phyloP scores from a whole-genome alignment of 64 coral and sea anemone species.

The Cladopsammia gracilis region DNA sequence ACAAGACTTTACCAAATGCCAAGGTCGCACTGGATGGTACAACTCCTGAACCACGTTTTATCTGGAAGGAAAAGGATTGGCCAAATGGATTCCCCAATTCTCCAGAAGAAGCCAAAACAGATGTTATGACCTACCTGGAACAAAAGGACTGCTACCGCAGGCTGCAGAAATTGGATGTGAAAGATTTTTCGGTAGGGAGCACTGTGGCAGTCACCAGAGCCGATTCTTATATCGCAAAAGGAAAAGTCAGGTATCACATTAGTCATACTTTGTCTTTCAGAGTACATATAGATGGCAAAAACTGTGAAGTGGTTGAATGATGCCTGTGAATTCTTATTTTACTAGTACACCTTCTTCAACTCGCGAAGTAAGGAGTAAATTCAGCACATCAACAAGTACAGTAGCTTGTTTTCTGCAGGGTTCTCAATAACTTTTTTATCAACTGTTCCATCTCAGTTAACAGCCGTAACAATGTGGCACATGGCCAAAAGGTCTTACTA shows the following conservation, averaged over 20 bases:
- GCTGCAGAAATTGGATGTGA: conserved; percentile 75
- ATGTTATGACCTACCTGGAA: conserved; percentile 95
- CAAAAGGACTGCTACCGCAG: conserved; percentile 92
- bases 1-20: conserved; percentile 93
- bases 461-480: too few species aligned
- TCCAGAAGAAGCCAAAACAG: conserved; percentile 84
- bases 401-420: too few species aligned
- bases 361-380: too few species aligned
- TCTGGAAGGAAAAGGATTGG: conserved; percentile 92
- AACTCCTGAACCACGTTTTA: conserved; percentile 81
- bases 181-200: conserved; percentile 97
- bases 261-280: too few species aligned
- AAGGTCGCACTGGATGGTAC: conserved; percentile 65
- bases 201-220: conserved; percentile 91
- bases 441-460: too few species aligned
- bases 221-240: conserved; percentile 84
- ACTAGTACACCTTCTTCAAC: too few species aligned
- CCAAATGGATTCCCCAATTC: conserved; percentile 81
- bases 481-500: too few species aligned
- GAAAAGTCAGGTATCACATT: conserved; percentile 78
- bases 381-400: too few species aligned
- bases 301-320: too few species aligned
- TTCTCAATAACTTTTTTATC: too few species aligned
- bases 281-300: too few species aligned
- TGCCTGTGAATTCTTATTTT: too few species aligned